A percentile compares a stretch with the other conserved stretches of the same genome.
phyloP scores from a whole-genome alignment of 2,113 vertebrate genomes.

The Pangasianodon hypophthalmus region DNA sequence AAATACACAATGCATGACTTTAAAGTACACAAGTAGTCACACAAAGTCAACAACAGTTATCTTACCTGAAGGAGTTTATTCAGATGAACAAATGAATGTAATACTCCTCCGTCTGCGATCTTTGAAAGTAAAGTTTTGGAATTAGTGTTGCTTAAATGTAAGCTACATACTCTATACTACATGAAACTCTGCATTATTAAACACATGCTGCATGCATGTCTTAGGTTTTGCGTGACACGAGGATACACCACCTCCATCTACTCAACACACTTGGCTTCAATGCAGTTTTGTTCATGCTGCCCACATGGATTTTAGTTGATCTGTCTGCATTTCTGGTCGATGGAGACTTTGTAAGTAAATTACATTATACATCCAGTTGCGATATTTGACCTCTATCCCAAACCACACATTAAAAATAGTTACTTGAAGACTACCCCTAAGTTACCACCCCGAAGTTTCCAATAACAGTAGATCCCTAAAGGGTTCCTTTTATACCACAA shows the following conservation, averaged over 20 bases:
- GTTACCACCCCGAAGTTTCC: neutral
- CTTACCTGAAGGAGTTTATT: neutral
- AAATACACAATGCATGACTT: neutral
- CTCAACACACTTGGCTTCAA: constrained; percentile 94
- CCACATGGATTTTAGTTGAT: constrained; percentile 94
- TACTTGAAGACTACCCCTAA: neutral
- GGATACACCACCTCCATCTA: constrained; percentile 89
- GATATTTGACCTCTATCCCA: neutral
- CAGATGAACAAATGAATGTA: no score
- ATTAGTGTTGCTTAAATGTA: neutral
- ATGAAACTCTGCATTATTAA: neutral
- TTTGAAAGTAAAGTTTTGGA: neutral
- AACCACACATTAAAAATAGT: neutral
- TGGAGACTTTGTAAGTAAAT: constrained; percentile 85
- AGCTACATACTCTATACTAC: neutral
- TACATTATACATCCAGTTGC: neutral
- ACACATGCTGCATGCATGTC: neutral
- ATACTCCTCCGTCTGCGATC: neutral
- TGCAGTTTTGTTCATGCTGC: constrained; percentile 95
- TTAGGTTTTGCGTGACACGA: constrained; percentile 91
- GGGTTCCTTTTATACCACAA: neutral
- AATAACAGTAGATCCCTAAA: neutral
- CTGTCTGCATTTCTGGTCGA: constrained; percentile 91
- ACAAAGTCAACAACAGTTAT: neutral
- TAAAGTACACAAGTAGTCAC: neutral